phyloP scores from a whole-genome alignment of 2,888 invertebrate species.

The Phaedon cochleariae region DNA sequence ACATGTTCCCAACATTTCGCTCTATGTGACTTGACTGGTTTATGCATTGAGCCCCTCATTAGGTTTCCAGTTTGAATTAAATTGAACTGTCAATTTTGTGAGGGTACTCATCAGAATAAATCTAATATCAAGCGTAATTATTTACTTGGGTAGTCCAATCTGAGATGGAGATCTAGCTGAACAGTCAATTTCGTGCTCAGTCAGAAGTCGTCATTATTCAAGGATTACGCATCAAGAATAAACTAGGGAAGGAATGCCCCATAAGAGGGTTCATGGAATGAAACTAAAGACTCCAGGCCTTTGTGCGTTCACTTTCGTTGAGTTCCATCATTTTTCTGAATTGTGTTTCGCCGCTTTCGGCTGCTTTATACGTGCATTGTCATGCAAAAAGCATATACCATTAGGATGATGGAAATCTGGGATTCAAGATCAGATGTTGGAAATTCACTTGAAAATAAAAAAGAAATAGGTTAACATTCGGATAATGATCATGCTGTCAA shows the following conservation, averaged over 20 bases:
- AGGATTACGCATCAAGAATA: constrained; percentile 18
- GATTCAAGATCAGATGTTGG: neutral
- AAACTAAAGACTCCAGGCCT: constrained; percentile 11
- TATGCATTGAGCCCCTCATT: no score
- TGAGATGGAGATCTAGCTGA: no score
- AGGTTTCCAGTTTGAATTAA: no score
- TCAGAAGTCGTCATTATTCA: constrained; percentile 22
- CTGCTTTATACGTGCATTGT: neutral
- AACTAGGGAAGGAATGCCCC: constrained; percentile 7
- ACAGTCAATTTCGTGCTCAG: constrained; percentile 17
- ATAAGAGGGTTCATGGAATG: constrained; percentile 12
- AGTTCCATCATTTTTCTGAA: constrained; percentile 4
- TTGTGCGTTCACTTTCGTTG: constrained; percentile 18
- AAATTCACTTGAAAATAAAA: neutral
- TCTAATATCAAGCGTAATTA: no score
- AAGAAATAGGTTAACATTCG: no score
- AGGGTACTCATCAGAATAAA: no score
- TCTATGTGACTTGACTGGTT: no score
- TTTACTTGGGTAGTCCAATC: no score
- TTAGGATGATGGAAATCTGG: neutral
- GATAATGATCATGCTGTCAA: no score
- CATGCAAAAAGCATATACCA: constrained; percentile 1
- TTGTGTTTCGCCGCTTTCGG: neutral
- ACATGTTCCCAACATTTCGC: no score
- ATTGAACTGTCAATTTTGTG: no score